Evolutionary conservation across 2,797 vertebrate genomes (phyloP).

Genomic region (Tinamus major): DNA sequence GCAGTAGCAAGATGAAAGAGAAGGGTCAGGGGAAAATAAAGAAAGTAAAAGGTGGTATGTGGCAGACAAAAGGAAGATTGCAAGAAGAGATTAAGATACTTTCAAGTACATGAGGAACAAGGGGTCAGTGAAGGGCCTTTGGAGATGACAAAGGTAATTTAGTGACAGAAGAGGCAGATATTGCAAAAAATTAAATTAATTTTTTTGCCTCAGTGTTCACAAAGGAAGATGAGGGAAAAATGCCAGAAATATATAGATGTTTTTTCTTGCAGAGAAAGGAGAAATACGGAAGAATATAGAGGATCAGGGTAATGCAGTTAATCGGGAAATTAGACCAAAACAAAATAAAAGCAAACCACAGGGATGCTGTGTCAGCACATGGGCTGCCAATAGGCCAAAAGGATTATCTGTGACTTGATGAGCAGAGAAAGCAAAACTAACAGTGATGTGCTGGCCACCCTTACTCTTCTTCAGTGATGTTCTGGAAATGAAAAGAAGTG

Average conservation of each 20-base stretch:
- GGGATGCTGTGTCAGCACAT: conserved; percentile 9
- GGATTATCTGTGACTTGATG: conserved; percentile 41
- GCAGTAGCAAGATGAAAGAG: conserved; percentile 56
- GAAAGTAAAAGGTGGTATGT: conserved; percentile 45
- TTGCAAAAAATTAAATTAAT: conserved; percentile 51
- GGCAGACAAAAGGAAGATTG: conserved; percentile 64
- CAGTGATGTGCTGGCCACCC: conserved; percentile 25
- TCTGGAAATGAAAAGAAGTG: neutral
- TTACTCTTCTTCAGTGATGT: neutral
- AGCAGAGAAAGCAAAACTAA: conserved; percentile 53
- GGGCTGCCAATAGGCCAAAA: conserved; percentile 29
- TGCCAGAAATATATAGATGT: neutral
- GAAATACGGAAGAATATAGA: conserved; percentile 52
- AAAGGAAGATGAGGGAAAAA: conserved; percentile 51
- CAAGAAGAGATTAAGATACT: conserved; percentile 70
- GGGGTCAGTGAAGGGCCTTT: conserved; percentile 63
- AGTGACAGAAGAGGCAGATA: conserved; percentile 61
- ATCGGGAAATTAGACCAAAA: conserved; percentile 70
- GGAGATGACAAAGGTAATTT: conserved; percentile 70
- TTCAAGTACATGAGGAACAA: conserved; percentile 66
- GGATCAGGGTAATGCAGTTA: conserved; percentile 46
- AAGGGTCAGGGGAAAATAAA: conserved; percentile 33
- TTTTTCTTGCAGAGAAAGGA: conserved; percentile 25
- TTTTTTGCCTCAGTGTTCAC: conserved; percentile 53
- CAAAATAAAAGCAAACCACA: conserved; percentile 56